Evolutionary conservation across 2,888 invertebrate species (phyloP).

Genomic region (Heteropelma amictum): DNA sequence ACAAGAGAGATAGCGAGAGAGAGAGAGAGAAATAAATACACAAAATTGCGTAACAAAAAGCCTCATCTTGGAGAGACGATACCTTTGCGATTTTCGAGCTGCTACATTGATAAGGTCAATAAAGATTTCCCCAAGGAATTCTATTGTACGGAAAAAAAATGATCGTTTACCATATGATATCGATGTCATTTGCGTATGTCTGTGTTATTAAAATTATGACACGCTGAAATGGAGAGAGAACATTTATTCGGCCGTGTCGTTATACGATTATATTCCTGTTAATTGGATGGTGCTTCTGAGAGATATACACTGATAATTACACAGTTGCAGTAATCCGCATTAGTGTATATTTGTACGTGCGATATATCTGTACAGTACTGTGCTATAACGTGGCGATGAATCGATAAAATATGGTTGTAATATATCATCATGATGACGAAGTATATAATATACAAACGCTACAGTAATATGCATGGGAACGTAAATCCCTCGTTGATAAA

Average conservation of each 20-base stretch:
- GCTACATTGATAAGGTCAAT: neutral
- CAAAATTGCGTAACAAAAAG: neutral
- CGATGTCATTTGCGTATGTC: neutral
- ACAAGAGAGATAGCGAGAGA: neutral
- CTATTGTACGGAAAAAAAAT: neutral
- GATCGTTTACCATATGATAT: neutral
- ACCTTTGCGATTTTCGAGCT: neutral
- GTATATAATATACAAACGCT: no score
- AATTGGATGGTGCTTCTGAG: conserved; percentile 24
- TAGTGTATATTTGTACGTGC: no score
- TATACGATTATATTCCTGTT: conserved; percentile 16
- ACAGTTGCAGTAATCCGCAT: neutral
- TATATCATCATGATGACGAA: no score
- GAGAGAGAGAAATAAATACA: neutral
- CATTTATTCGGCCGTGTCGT: conserved; percentile 4
- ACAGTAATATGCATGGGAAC: no score
- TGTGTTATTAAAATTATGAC: neutral
- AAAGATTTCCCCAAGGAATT: neutral
- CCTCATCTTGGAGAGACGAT: neutral
- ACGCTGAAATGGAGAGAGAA: neutral
- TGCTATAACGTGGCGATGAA: no score
- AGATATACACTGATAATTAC: conserved; percentile 17
- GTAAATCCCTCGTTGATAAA: no score
- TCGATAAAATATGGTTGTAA: neutral
- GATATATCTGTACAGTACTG: neutral